Evolutionary conservation across 2,113 vertebrate species (phyloP).

Genomic region (Lichenostomus cassidix): DNA sequence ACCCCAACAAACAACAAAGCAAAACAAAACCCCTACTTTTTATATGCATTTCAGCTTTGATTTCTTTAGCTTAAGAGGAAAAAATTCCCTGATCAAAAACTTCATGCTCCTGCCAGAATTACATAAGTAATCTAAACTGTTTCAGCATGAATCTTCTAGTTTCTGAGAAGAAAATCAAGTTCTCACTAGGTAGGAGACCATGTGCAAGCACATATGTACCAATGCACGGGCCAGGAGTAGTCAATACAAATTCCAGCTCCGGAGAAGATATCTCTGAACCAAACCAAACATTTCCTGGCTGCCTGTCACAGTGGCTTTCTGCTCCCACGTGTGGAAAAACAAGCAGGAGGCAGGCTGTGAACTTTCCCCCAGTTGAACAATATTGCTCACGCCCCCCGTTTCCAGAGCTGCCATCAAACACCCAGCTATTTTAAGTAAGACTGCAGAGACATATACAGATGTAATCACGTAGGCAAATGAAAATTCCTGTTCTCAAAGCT

Average conservation of each 20-base stretch:
- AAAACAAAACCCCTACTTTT: neutral
- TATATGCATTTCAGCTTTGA: neutral
- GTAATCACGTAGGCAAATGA: neutral
- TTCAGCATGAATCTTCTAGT: neutral
- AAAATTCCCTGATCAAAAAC: neutral
- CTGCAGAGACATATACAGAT: neutral
- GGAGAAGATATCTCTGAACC: neutral
- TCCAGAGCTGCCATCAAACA: neutral
- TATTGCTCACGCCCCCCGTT: accelerated
- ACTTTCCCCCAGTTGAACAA: slow-evolving; percentile 20
- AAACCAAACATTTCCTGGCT: neutral
- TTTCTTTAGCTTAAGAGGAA: neutral
- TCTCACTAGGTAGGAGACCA: neutral
- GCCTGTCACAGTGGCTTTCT: neutral
- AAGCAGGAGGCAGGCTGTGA: neutral
- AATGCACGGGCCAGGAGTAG: accelerated
- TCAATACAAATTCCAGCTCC: accelerated
- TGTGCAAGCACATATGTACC: accelerated
- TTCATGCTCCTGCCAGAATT: neutral
- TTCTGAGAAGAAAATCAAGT: neutral
- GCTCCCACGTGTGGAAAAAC: neutral
- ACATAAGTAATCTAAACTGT: accelerated
- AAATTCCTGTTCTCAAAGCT: neutral
- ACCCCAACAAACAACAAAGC: neutral
- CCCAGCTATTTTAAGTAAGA: neutral